Conservation (phyloP, 2,888 invertebrate species). For the Phalera bucephala region DNA sequence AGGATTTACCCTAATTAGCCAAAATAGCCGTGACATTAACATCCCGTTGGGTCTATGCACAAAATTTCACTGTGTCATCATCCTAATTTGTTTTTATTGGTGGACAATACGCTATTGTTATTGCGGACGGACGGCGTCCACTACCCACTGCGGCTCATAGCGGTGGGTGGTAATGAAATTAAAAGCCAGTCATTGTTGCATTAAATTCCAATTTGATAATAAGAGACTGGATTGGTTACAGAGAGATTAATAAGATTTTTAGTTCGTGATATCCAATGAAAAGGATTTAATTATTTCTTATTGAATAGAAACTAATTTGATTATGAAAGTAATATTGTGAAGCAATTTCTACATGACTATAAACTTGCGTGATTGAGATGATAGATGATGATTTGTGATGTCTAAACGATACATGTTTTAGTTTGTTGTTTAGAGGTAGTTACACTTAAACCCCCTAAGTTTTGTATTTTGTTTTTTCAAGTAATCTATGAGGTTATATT, state of each 20-base stretch:
- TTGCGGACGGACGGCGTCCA: constrained; percentile 22
- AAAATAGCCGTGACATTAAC: constrained; percentile 33
- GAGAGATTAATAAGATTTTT: constrained; percentile 41
- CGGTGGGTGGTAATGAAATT: constrained; percentile 79
- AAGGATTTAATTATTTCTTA: constrained; percentile 20
- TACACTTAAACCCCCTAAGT: no score
- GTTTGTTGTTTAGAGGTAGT: no score
- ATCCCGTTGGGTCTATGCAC: constrained; percentile 30
- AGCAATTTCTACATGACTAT: neutral
- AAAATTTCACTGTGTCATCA: constrained; percentile 56
- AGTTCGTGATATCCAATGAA: constrained; percentile 22
- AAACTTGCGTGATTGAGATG: neutral
- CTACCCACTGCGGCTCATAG: constrained; percentile 15
- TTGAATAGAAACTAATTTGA: constrained; percentile 15
- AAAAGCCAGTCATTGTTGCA: constrained; percentile 71
- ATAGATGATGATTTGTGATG: constrained; percentile 13
- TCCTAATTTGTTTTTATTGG: constrained; percentile 67
- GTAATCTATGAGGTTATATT: no score
- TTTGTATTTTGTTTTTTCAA: no score
- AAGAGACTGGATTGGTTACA: constrained; percentile 47
- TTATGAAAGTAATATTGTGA: constrained; percentile 4
- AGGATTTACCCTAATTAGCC: constrained; percentile 39
- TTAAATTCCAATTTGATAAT: constrained; percentile 72
- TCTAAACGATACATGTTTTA: no score
- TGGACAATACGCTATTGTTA: constrained; percentile 65